Evolutionary conservation across 2,888 invertebrate species (phyloP), one percentile per base, ranked within the genome.

Genomic region (Philereme transversata): DNA sequence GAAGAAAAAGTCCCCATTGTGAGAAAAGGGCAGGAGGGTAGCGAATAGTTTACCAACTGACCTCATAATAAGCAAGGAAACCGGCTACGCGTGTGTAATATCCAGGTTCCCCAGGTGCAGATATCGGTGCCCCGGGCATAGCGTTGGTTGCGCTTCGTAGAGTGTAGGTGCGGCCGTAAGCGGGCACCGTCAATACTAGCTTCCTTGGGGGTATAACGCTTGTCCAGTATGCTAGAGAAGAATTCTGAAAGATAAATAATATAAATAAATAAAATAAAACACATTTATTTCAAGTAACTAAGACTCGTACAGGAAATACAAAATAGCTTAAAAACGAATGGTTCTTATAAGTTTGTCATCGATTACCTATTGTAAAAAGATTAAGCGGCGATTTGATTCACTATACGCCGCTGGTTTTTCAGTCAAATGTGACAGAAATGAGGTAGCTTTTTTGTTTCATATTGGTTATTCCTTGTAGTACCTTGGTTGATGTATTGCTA

Each of bases 151-250:
- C 74, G 68, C 94, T 93, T 8, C 88, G 81, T 70, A 96, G 79
- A 52, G 95, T 94, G 86, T 97, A 97, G 0, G 96, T 94, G 69
- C 96, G 96, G 0, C 95, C 97, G 79, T 97, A 97, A 36, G 96
- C 88, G 0, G 97, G 96, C 83, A 97, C 93, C 50, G 96, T 96
- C 90, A 97, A 90, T 0, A 96, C 92, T 0, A 97, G 78, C 83
- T 96, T 96, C 50, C 88, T 88, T 0, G 93, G 86, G 3, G 95
- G 94, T 3, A 96, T 93, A 22, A 96, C 95, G 70, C 93, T 93
- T 22, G 95, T 87, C 96, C 97, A 97, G 80, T 96, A 95, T 63
- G 95, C 86, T 33, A 97, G 90, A 0, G 96, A 94, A 66, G 93
- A 94, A 79, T 96, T 96, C 93, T 95, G 81, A 11, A 74, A 65